Percentiles rank a stretch among this genome's conserved stretches.
These are phyloP conservation scores for Phragmatobia fuliginosa DNA, from an alignment of 2,888 invertebrate genomes.

Conservation along the genomic window DNA sequence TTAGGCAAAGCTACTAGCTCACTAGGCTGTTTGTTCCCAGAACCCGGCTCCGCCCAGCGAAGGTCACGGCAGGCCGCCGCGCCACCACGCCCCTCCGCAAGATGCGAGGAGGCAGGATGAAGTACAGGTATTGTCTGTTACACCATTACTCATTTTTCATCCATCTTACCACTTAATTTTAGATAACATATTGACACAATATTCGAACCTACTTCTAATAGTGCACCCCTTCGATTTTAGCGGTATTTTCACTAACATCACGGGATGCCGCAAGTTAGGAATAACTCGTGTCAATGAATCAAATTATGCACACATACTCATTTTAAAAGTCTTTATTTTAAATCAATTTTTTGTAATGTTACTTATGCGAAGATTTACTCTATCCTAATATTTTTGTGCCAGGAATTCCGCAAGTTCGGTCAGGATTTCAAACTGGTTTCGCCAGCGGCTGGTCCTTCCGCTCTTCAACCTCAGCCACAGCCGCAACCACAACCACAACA, in stretches of 20 bases:
- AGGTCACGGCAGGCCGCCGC: constrained; percentile 62
- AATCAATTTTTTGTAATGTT: background rate
- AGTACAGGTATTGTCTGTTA: constrained; percentile 62
- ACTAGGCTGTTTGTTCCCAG: constrained; percentile 42
- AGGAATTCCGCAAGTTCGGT: constrained; percentile 92
- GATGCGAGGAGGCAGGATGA: constrained; percentile 72
- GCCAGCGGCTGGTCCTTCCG: constrained; percentile 66
- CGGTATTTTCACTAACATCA: no score
- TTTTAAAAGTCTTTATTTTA: no score
- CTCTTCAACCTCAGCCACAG: constrained; percentile 50
- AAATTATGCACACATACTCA: no score
- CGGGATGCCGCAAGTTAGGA: no score
- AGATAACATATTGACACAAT: no score
- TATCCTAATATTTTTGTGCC: constrained; percentile 17
- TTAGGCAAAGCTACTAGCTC: background rate
- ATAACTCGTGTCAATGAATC: no score
- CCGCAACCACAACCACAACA: constrained; percentile 52
- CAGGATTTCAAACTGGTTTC: constrained; percentile 91
- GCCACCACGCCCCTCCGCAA: constrained; percentile 68
- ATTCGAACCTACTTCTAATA: no score
- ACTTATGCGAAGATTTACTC: background rate
- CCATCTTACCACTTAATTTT: background rate
- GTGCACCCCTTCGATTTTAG: no score
- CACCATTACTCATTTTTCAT: background rate
- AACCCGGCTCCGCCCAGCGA: constrained; percentile 65